Evolutionary conservation across 2,888 invertebrate genomes (phyloP).

Genomic region (Eulithis testata): DNA sequence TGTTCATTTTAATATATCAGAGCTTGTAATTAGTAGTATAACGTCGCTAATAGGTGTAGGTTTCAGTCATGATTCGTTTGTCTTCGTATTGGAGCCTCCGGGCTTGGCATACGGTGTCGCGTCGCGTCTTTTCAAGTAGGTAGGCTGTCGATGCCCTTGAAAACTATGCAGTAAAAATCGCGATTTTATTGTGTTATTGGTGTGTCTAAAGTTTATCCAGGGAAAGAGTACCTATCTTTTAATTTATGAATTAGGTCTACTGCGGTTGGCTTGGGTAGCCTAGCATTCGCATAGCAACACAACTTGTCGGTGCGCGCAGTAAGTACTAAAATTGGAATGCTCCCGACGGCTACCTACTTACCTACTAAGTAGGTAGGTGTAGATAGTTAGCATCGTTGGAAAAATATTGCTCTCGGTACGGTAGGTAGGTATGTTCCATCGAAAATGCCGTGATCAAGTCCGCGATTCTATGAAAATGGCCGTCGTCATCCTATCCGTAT

Average conservation of each 20-base stretch:
- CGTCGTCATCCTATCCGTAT: slow-evolving; percentile 41
- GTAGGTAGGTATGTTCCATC: slow-evolving; percentile 41
- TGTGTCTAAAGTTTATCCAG: slow-evolving; percentile 48
- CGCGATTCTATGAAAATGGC: slow-evolving; percentile 59
- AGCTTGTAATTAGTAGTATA: slow-evolving; percentile 57
- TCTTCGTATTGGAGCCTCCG: slow-evolving; percentile 49
- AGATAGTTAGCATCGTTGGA: slow-evolving; percentile 56
- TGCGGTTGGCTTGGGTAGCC: slow-evolving; percentile 47
- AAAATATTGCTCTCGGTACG: slow-evolving; percentile 58
- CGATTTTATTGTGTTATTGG: slow-evolving; percentile 64
- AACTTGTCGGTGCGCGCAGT: slow-evolving; percentile 53
- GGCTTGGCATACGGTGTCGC: slow-evolving; percentile 39
- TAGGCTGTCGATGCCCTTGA: slow-evolving; percentile 78
- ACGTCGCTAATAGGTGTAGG: slow-evolving; percentile 53
- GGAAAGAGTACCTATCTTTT: slow-evolving; percentile 60
- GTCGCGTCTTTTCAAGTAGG: slow-evolving; percentile 46
- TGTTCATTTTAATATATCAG: slow-evolving; percentile 68
- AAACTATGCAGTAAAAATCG: slow-evolving; percentile 83
- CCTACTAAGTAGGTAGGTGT: slow-evolving; percentile 15
- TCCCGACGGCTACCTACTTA: slow-evolving; percentile 56
- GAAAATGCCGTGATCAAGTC: slow-evolving; percentile 54
- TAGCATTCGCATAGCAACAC: slow-evolving; percentile 69
- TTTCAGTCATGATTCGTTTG: slow-evolving; percentile 77
- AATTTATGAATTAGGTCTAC: slow-evolving; percentile 56
- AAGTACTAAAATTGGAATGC: slow-evolving; percentile 76